Evolutionary conservation across 2,888 invertebrate genomes (phyloP).

Genomic region (Mythimna albipuncta): DNA sequence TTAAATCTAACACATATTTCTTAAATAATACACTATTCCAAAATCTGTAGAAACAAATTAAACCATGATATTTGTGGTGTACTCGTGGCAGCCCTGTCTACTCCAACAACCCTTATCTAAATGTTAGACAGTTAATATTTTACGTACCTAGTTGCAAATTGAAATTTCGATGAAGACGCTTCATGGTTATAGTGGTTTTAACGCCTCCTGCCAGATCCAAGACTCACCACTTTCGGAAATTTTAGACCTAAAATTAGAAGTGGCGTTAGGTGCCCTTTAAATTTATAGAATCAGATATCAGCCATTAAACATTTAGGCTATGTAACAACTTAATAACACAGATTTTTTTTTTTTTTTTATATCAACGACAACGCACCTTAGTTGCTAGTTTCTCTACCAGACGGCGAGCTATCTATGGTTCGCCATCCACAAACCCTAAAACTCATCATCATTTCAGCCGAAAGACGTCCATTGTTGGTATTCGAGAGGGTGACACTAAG

Average conservation of each 20-base stretch:
- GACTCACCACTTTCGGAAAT: constrained; percentile 32
- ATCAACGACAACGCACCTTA: too few relatives aligned
- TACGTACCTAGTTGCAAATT: constrained; percentile 65
- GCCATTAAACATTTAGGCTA: neutral
- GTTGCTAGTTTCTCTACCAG: too few relatives aligned
- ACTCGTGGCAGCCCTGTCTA: constrained; percentile 45
- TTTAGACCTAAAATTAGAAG: constrained; percentile 21
- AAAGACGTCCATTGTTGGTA: too few relatives aligned
- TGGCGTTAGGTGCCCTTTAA: neutral
- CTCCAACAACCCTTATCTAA: constrained; percentile 67
- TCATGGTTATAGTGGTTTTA: constrained; percentile 59
- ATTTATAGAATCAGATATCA: constrained; percentile 3
- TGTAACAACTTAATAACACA: neutral
- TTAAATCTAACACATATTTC: too few relatives aligned
- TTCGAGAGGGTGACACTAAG: too few relatives aligned
- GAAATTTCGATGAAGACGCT: constrained; percentile 67
- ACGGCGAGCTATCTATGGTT: too few relatives aligned
- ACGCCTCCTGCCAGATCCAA: constrained; percentile 40
- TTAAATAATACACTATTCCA: neutral
- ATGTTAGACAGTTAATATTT: constrained; percentile 72
- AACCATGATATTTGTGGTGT: neutral
- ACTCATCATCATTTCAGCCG: too few relatives aligned
- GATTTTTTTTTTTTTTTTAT: too few relatives aligned
- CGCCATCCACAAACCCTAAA: too few relatives aligned
- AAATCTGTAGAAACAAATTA: constrained; percentile 2